These are phyloP conservation scores for Pseudochaenichthys georgianus DNA, from an alignment of 2,797 vertebrate species.

Conservation along the genomic window DNA sequence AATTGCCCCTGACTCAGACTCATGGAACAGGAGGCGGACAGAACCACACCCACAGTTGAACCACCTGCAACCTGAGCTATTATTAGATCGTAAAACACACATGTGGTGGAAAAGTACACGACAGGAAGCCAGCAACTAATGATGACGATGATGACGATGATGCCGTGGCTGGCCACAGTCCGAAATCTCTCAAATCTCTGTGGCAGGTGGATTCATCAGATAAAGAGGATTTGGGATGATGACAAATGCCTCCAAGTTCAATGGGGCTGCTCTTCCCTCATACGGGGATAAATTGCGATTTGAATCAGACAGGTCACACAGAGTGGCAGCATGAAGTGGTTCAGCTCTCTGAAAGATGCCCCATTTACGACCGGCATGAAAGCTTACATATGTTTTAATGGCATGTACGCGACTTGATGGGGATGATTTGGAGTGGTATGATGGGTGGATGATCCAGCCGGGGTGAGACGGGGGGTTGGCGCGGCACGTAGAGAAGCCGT, in stretches of 20 bases:
- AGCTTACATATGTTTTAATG: conserved; percentile 76
- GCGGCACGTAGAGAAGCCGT: conserved; percentile 76
- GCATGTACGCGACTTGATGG: conserved; percentile 59
- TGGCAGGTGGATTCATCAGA: conserved; percentile 85
- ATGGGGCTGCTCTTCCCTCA: conserved; percentile 74
- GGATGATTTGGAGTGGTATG: conserved; percentile 70
- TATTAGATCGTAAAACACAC: conserved; percentile 58
- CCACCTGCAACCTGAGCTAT: conserved; percentile 74
- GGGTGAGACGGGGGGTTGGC: conserved; percentile 74
- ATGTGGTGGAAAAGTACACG: conserved; percentile 57
- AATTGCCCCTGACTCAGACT: conserved; percentile 83
- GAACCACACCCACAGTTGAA: conserved; percentile 73
- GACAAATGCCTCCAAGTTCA: conserved; percentile 83
- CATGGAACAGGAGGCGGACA: conserved; percentile 66
- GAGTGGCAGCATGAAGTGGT: conserved; percentile 73
- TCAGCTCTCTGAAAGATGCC: conserved; percentile 65
- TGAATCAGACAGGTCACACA: conserved; percentile 78
- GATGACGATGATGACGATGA: conserved; percentile 56
- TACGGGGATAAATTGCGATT: conserved; percentile 78
- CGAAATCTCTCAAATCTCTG: conserved; percentile 83
- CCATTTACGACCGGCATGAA: conserved; percentile 62
- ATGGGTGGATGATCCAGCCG: conserved; percentile 73
- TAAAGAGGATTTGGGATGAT: conserved; percentile 84
- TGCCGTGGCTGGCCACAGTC: conserved; percentile 63
- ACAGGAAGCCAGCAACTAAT: conserved; percentile 57